phyloP scores from a whole-genome alignment of 2,113 vertebrate genomes.

The Acrocephalus kingi region DNA sequence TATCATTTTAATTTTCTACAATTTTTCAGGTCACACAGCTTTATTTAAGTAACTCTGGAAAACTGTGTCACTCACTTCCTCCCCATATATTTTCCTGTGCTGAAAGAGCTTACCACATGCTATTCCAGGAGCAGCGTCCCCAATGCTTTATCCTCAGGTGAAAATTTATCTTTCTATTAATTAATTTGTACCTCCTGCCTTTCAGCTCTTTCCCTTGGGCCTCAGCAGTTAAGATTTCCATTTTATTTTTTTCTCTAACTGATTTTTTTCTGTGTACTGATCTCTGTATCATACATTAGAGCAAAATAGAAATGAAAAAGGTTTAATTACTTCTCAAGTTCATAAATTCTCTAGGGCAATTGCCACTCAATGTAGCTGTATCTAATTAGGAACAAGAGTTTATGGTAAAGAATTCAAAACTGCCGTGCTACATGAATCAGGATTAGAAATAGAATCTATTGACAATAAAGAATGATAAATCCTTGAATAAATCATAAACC shows the following conservation, averaged over 20 bases:
- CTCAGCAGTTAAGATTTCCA: background rate
- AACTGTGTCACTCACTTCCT: slow-evolving; percentile 85
- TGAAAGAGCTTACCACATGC: slow-evolving; percentile 90
- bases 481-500: background rate
- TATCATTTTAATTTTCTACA: background rate
- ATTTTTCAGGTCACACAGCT: slow-evolving; percentile 88
- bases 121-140: slow-evolving; percentile 85
- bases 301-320: background rate
- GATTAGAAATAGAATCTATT: background rate
- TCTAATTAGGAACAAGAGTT: slow-evolving; percentile 16
- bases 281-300: background rate
- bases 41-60: slow-evolving; percentile 87
- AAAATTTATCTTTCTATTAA: slow-evolving; percentile 47
- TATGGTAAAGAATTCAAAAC: background rate
- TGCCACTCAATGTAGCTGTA: background rate
- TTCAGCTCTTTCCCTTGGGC: background rate
- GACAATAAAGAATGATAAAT: background rate
- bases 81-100: slow-evolving; percentile 95
- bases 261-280: slow-evolving; percentile 10
- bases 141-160: slow-evolving; percentile 96
- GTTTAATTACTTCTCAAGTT: slow-evolving; percentile 40
- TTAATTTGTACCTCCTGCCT: background rate
- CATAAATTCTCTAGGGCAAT: background rate
- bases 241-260: background rate
- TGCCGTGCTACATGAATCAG: background rate